Base-by-base conservation (phyloP, 2,888 invertebrate genomes). In the Zonitis immaculata region DNA sequence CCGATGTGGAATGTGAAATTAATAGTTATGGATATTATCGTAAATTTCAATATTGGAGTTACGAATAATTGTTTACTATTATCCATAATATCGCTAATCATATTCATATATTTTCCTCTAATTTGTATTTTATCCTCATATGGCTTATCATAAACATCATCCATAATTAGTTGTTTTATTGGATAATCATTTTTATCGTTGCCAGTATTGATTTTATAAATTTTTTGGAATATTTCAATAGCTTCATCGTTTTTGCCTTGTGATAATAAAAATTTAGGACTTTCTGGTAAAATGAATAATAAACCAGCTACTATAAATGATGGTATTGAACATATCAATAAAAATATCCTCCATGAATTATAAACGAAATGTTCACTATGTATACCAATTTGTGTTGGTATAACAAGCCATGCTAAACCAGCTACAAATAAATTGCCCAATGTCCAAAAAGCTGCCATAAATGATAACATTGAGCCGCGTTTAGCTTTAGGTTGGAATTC, bases 361-460 rank as follows among this genome's bases (percentile, higher is more conserved):
- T 90, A 94, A 25, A 83, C 83, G 76, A 94, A 91, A 48, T 80
- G 77, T 46, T 80, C 75, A 22, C 86, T 84, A 42, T 76, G 73
- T 55, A 86, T 82, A 63, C 89, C 90, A 68, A 91, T 86, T 64
- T 82, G 87, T 80, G 83, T 81, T 62, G 87, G 87, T 58, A 87
- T 87, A 66, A 87, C 85, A 59, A 87, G 79, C 87, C 87, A 87
- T 59, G 87, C 87, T 61, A 86, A 76, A 73, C 94, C 91, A 64
- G 95, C 94, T 52, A 94, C 94, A 71, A 94, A 88, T 62, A 95
- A 81, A 75, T 94, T 94, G 62, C 95, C 95, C 66, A 93, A 83
- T 52, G 95, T 95, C 95, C 95, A 95, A 77, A 94, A 95, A 48
- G 93, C 93, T 54, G 95, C 94, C 88, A 95, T 90, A 73, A 91